Base-by-base conservation (phyloP, 2,113 vertebrate species). In the Baryphthengus martii region DNA sequence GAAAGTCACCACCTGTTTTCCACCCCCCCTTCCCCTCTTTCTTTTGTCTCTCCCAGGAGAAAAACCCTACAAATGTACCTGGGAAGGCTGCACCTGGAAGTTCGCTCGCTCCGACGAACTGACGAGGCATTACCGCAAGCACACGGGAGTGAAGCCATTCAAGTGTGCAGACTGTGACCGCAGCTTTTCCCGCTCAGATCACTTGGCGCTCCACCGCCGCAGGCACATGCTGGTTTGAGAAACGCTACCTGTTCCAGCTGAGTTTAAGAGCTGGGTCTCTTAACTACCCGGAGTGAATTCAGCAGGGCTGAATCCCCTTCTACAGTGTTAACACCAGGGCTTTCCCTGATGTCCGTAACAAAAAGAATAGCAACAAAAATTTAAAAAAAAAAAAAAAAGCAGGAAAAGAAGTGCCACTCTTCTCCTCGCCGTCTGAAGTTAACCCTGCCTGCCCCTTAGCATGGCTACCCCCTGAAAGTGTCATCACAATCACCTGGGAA, bases 41-140 rank as follows among this genome's bases (percentile, higher is more conserved):
- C 71, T 95, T 94, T 96, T 95, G 80, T 97, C 67, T 97, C 85
- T 96, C 65, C 72, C 94, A 99, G 99, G 99, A 98, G 99, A 99
- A 98, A 99, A 99, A 95, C 99, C 99, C 89, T 99, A 99, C 98
- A 99, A 99, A 94, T 99, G 99, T 97, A 99, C 99, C 91, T 99
- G 99, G 99, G 99, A 99, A 95, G 99, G 99, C 96, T 99, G 99
- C 98, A 99, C 99, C 95, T 99, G 99, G 99, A 99, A 99, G 98
- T 99, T 99, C 37, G 99, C 99, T 90, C 99, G 99, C 81, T 99
- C 99, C 0, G 99, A 99, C 56, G 99, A 99, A 98, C 98, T 99
- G 98, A 99, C 99, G 12, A 98, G 99, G 98, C 99, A 99, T 98
- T 99, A 99, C 98, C 98, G 99, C 96, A 99, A 99, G 98, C 99